Evolutionary conservation across 2,797 vertebrate genomes (phyloP).

Genomic region (Sebastes diaconus): DNA sequence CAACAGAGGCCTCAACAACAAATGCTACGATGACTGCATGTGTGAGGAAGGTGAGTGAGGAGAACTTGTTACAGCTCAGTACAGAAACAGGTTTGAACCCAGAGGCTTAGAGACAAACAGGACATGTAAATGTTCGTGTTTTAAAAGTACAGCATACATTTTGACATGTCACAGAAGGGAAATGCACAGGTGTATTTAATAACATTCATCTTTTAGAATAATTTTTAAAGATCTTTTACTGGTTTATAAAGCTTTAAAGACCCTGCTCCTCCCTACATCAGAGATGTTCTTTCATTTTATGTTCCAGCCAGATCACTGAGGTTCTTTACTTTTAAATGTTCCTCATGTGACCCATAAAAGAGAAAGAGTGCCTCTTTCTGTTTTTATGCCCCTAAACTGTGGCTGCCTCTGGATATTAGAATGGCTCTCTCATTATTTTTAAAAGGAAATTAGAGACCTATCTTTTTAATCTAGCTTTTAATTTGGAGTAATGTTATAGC

Average conservation of each 20-base stretch:
- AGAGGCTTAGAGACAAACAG: background rate
- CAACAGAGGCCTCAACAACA: constrained; percentile 98
- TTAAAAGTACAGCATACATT: background rate
- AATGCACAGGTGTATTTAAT: background rate
- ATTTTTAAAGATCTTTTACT: background rate
- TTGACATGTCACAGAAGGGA: background rate
- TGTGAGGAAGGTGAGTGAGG: constrained; percentile 90
- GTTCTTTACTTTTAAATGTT: background rate
- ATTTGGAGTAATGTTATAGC: background rate
- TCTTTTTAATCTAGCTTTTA: background rate
- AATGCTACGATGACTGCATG: constrained; percentile 98
- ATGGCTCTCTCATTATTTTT: background rate
- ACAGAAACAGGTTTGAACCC: background rate
- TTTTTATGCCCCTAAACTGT: background rate
- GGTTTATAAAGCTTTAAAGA: background rate
- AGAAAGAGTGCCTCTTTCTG: background rate
- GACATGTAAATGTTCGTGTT: background rate
- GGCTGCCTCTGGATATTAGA: background rate
- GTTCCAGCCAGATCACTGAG: background rate
- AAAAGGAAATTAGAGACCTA: background rate
- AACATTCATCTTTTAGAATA: background rate
- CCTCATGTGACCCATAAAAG: background rate
- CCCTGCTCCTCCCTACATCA: background rate
- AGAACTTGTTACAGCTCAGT: background rate
- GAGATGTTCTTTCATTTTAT: background rate